phyloP scores from a whole-genome alignment of 2,113 vertebrate species.

The Mugil cephalus region DNA sequence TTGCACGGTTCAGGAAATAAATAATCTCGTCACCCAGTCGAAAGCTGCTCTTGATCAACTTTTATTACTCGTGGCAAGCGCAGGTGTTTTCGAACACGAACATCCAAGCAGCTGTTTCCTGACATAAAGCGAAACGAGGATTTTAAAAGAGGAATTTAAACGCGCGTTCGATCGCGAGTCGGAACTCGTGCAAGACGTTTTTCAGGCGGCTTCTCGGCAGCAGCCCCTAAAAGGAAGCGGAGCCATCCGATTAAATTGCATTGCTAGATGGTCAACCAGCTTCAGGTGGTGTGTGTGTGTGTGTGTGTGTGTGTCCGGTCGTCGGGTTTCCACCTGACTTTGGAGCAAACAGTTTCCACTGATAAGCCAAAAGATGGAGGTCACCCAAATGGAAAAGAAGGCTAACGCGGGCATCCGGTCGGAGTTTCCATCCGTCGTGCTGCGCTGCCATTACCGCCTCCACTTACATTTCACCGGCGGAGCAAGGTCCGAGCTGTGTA shows the following conservation, averaged over 20 bases:
- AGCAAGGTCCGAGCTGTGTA: conserved; percentile 19
- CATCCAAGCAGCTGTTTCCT: not conserved
- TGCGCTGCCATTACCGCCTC: conserved; percentile 16
- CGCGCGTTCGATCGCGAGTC: too few species aligned
- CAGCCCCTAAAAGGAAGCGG: not conserved
- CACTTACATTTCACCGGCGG: conserved; percentile 24
- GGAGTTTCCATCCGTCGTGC: conserved; percentile 20
- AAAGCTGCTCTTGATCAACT: not conserved
- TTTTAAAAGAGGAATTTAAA: too few species aligned
- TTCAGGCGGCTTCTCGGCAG: too few species aligned
- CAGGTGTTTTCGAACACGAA: not conserved
- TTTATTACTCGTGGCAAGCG: not conserved
- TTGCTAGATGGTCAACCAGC: conserved; percentile 1
- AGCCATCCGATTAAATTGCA: not conserved
- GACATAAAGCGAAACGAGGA: not conserved
- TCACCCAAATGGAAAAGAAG: conserved; percentile 36
- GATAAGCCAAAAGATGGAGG: conserved; percentile 42
- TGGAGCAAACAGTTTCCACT: conserved; percentile 16
- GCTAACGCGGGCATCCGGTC: conserved; percentile 14
- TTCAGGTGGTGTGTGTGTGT: not conserved
- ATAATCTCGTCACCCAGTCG: not conserved
- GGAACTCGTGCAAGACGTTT: too few species aligned
- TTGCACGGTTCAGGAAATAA: not conserved
- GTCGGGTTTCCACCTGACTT: conserved; percentile 23
- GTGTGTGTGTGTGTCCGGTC: not conserved